Evolutionary conservation across 2,113 vertebrate species (phyloP).

Genomic region (Cyrtonyx montezumae): DNA sequence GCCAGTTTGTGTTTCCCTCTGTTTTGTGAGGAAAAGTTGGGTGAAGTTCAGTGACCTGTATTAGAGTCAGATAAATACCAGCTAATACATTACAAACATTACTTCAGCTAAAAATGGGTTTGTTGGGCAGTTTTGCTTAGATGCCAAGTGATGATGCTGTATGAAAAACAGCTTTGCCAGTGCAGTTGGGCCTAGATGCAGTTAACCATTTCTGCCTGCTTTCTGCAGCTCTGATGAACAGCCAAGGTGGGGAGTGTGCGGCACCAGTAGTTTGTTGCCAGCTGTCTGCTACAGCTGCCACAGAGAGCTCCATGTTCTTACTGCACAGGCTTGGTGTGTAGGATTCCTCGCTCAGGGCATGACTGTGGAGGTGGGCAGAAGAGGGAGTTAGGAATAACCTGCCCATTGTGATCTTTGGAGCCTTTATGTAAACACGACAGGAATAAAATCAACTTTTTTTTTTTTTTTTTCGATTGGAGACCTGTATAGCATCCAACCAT

Average conservation of each 20-base stretch:
- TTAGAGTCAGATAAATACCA: conserved; percentile 8
- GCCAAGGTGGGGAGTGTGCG: neutral
- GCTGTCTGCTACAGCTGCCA: neutral
- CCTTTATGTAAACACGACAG: conserved; percentile 76
- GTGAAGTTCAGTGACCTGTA: neutral
- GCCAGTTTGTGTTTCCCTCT: neutral
- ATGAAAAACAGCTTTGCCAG: neutral
- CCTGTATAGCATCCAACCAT: conserved; percentile 77
- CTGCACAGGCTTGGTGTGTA: neutral
- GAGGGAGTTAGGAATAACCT: conserved; percentile 73
- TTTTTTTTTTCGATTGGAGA: conserved; percentile 64
- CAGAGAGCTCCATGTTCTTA: conserved; percentile 64
- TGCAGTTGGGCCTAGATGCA: neutral
- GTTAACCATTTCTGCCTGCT: neutral
- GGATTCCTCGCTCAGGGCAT: neutral
- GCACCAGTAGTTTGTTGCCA: conserved; percentile 10
- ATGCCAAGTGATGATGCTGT: neutral
- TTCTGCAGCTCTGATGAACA: neutral
- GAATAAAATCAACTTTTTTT: conserved; percentile 75
- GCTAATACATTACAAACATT: neutral
- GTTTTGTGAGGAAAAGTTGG: neutral
- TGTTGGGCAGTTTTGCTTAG: neutral
- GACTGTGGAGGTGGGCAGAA: neutral
- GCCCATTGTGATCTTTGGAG: conserved; percentile 74
- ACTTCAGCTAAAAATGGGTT: neutral